Base-by-base conservation (phyloP, 30 jellyfish, hydroid and myxozoan species). In the Aurelia coerulea region DNA sequence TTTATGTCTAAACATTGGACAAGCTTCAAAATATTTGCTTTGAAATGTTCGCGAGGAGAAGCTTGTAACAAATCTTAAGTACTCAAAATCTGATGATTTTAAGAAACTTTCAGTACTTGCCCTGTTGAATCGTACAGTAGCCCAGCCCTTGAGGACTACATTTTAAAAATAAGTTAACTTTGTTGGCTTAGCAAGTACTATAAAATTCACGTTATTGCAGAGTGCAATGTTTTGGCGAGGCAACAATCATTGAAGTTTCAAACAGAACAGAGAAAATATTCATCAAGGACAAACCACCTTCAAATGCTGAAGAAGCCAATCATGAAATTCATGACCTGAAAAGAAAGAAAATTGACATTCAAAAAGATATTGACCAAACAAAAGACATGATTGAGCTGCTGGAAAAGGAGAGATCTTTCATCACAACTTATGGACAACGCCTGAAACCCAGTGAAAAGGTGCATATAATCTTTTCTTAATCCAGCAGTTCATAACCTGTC, bases 201-300 rank as follows among this genome's bases (percentile, higher is more conserved):
- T 23, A 23, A 14, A 46, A 46, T 46, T 46, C 56, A 46, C 56
- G 6, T 46, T 60, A 0, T 68, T 84, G 15, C 41, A 85, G 95
- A 32, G 95, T 85, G 5, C 77, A 83, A 49, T 85, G 95, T 71
- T 75, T 19, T 62, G 77, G 91, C 7, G 95, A 85, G 18, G 95
- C 91, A 23, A 85, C 95, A 32, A 85, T 85, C 31, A 82, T 85
- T 17, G 95, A 85, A 53, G 95, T 85, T 16, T 85, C 84, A 3
- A 42, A 63, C 74, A 67, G 16, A 41, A 63, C 41, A 17, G 60
- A 71, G 16, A 52, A 49, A 11, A n/a, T 62, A 14, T 14, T n/a
- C 46, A 37, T 52, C n/a, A 92, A 63, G 39, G 76, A 73, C 17
- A 9, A 13, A 46, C 19, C 35, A 1, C 39, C 6, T 23, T 75